phyloP scores from a whole-genome alignment of 2,888 invertebrate genomes.

The Temnothorax ravouxi region DNA sequence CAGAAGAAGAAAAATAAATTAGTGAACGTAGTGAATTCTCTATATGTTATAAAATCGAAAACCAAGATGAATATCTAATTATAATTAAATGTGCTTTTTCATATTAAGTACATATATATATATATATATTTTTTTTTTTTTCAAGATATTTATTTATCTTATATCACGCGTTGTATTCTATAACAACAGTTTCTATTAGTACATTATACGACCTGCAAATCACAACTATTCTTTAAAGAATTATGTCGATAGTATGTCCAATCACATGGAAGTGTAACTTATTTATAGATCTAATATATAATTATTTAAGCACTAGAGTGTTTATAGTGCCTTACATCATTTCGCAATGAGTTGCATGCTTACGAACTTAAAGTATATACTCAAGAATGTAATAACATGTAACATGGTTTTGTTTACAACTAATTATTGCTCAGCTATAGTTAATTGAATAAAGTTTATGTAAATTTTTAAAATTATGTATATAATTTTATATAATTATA shows the following conservation, averaged over 20 bases:
- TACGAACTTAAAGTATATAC: constrained; percentile 36
- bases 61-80: constrained; percentile 31
- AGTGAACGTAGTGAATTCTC: constrained; percentile 22
- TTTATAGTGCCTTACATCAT: constrained; percentile 66
- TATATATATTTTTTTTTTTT: constrained; percentile 35
- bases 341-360: constrained; percentile 59
- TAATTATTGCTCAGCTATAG: constrained; percentile 51
- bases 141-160: constrained; percentile 58
- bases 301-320: constrained; percentile 62
- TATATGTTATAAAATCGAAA: not conserved
- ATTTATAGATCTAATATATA: constrained; percentile 62
- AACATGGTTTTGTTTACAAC: constrained; percentile 45
- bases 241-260: constrained; percentile 36
- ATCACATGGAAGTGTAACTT: constrained; percentile 40
- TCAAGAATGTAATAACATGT: constrained; percentile 23
- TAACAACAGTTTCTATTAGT: constrained; percentile 63
- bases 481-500: constrained; percentile 36
- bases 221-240: constrained; percentile 62
- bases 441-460: constrained; percentile 49
- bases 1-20: constrained; percentile 35
- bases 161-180: constrained; percentile 37
- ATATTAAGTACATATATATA: constrained; percentile 6
- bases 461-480: constrained; percentile 46
- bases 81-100: constrained; percentile 25
- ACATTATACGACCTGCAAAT: constrained; percentile 58